phyloP scores from a whole-genome alignment of 2,113 vertebrate species.

The Indicator maculatus region DNA sequence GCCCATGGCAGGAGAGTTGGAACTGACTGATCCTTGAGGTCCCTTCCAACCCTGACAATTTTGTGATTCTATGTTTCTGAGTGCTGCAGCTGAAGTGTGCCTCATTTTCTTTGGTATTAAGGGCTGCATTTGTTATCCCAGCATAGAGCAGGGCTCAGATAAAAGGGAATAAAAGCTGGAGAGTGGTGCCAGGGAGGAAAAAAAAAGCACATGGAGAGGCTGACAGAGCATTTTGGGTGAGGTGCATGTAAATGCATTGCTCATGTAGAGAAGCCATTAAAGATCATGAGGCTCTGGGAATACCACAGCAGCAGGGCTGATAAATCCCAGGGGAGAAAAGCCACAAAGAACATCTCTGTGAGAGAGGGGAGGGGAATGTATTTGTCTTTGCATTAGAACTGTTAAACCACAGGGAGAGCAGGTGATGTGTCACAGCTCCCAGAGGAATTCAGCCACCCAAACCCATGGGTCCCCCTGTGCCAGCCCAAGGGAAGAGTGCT shows the following conservation, averaged over 20 bases:
- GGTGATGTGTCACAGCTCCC: neutral
- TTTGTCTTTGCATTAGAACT: neutral
- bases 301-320: neutral
- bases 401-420: neutral
- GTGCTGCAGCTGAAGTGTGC: neutral
- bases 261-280: neutral
- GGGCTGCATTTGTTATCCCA: neutral
- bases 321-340: neutral
- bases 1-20: too few species aligned
- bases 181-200: neutral
- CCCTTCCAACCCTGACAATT: too few species aligned
- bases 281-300: neutral
- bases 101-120: neutral
- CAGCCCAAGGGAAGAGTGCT: neutral
- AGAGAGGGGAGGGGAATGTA: neutral
- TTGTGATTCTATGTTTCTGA: too few species aligned
- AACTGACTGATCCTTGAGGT: too few species aligned
- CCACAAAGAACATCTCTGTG: neutral
- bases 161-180: neutral
- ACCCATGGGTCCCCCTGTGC: rapidly evolving
- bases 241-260: neutral
- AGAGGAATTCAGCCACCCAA: neutral
- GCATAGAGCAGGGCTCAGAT: neutral
- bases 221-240: neutral
- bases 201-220: neutral